These are phyloP conservation scores for Ficedula albicollis DNA, from an alignment of 2,797 vertebrate species.

Conservation along the genomic window DNA sequence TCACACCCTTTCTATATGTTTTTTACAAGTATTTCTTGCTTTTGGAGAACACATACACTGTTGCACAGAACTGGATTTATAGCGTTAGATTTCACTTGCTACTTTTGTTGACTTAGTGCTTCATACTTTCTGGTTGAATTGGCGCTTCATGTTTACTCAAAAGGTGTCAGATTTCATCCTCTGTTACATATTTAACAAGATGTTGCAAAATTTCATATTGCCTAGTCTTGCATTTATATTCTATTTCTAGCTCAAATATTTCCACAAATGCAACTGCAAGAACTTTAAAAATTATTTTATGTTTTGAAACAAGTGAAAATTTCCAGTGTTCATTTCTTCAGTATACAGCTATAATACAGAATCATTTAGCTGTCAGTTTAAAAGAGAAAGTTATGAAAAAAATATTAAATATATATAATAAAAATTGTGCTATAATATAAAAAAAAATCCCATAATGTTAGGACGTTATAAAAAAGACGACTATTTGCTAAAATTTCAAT, in stretches of 20 bases:
- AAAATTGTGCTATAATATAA: not conserved
- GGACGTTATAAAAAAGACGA: not conserved
- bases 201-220: not conserved
- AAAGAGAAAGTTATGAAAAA: not conserved
- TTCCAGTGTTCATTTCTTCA: fast-evolving
- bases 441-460: not conserved
- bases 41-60: not conserved
- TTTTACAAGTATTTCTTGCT: not conserved
- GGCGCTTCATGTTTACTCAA: not conserved
- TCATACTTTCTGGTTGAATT: not conserved
- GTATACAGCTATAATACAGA: not conserved
- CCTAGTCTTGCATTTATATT: not conserved
- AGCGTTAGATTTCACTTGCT: not conserved
- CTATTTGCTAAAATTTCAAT: not conserved
- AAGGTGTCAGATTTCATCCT: not conserved
- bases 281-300: not conserved
- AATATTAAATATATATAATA: not conserved
- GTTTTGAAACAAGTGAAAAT: not conserved
- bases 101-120: not conserved
- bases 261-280: not conserved
- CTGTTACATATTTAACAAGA: not conserved
- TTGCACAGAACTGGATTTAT: not conserved
- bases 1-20: not conserved
- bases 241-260: not conserved
- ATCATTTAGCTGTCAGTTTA: not conserved